A percentile compares a stretch with the other conserved stretches of the same genome.
Conservation (phyloP, 2,113 vertebrate genomes). For the Alethe castanea region DNA sequence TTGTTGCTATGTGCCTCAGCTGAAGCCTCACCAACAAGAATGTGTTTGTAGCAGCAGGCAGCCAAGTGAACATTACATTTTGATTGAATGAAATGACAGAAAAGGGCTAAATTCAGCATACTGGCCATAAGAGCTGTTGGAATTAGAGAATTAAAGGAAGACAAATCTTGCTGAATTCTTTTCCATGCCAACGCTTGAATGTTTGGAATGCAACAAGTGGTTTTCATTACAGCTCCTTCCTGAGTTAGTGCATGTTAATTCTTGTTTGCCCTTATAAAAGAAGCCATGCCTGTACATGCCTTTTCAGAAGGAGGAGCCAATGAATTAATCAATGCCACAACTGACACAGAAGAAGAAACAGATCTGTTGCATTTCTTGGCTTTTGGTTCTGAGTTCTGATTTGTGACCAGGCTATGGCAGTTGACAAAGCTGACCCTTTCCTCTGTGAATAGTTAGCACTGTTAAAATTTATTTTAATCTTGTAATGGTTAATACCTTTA, state of each 20-base stretch:
- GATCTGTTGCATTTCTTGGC: background rate
- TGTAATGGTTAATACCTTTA: background rate
- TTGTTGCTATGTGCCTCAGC: background rate
- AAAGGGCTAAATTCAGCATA: background rate
- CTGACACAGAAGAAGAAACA: background rate
- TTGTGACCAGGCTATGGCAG: background rate
- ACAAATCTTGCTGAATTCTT: background rate
- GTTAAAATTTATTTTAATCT: background rate
- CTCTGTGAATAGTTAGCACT: background rate
- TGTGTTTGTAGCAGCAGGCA: background rate
- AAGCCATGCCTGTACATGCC: background rate
- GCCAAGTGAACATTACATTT: background rate
- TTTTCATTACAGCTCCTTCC: conserved; percentile 31
- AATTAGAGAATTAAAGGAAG: background rate
- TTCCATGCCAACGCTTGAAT: background rate
- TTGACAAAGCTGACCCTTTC: background rate
- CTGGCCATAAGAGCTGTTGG: background rate
- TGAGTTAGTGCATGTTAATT: conserved; percentile 12
- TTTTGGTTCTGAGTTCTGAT: background rate
- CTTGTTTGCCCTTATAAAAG: conserved; percentile 19
- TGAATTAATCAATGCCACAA: background rate
- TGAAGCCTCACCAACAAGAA: background rate
- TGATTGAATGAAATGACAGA: background rate
- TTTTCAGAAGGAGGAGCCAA: background rate
- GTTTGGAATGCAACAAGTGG: conserved; percentile 23